These are phyloP conservation scores for Neomonachus schauinslandi DNA, from an alignment of 2,113 vertebrate genomes.

Conservation along the genomic window DNA sequence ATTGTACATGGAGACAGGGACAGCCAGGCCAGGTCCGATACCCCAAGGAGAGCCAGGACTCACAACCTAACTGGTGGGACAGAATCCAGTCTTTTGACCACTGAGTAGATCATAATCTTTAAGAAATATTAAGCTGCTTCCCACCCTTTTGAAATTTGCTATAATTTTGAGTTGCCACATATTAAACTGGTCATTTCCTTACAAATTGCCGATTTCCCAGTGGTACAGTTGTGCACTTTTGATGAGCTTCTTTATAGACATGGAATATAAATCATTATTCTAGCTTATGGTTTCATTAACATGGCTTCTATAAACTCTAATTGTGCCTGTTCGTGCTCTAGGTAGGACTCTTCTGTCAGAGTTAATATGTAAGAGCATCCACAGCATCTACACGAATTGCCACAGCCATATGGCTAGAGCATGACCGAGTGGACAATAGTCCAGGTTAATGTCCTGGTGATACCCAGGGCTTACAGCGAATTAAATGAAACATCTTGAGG, in stretches of 20 bases:
- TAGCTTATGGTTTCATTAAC: constrained; percentile 34
- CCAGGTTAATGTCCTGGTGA: not conserved
- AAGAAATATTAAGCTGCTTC: not conserved
- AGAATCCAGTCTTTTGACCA: not conserved
- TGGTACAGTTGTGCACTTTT: not conserved
- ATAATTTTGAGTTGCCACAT: not conserved
- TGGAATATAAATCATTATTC: not conserved
- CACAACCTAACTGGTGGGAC: not conserved
- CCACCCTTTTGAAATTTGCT: not conserved
- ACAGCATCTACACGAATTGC: not conserved
- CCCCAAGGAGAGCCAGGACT: not conserved
- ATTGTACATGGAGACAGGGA: not conserved
- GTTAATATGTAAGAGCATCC: not conserved
- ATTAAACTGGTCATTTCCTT: not conserved
- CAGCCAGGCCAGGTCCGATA: not conserved
- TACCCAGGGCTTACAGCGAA: not conserved
- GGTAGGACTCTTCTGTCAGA: not conserved
- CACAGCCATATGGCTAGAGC: not conserved
- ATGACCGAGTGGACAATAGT: not conserved
- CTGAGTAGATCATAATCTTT: not conserved
- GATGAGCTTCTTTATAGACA: not conserved
- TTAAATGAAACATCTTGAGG: constrained; percentile 44
- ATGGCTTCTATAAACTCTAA: not conserved
- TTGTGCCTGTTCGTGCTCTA: not conserved
- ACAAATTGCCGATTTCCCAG: not conserved